Conservation (phyloP, 2,113 vertebrate genomes). For the mouse (Mus musculus) region DNA sequence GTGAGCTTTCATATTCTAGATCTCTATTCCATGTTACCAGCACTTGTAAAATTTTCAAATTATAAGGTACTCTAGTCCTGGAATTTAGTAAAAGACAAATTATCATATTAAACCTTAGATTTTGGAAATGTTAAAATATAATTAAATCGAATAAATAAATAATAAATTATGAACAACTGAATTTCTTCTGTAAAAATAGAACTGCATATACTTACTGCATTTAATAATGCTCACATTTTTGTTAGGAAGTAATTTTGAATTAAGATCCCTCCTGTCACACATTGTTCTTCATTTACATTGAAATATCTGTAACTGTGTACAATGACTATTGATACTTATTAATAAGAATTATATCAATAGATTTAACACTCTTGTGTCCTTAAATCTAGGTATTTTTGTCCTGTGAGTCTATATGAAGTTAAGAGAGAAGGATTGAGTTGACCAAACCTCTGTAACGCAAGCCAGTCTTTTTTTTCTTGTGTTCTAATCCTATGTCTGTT, state of each 20-base stretch:
- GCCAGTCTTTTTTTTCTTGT: neutral
- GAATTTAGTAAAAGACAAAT: neutral
- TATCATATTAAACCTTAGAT: neutral
- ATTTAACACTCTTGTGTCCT: conserved; percentile 12
- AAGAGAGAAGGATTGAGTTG: neutral
- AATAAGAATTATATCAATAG: neutral
- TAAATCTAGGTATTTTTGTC: neutral
- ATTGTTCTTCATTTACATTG: neutral
- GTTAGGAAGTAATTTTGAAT: conserved; percentile 38
- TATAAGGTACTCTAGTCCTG: neutral
- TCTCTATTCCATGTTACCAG: neutral
- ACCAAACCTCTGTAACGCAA: neutral
- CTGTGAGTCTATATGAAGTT: neutral
- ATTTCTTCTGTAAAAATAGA: neutral
- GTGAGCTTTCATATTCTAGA: neutral
- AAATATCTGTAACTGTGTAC: neutral
- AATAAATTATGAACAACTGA: neutral
- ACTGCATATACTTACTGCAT: neutral
- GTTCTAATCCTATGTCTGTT: conserved; percentile 46
- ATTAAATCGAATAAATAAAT: neutral
- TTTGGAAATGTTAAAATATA: conserved; percentile 42
- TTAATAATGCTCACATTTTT: neutral
- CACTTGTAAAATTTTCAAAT: neutral
- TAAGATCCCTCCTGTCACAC: neutral
- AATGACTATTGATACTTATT: neutral